Conservation (phyloP, 2,888 invertebrate genomes). For the Chymomyza fuscimana region DNA sequence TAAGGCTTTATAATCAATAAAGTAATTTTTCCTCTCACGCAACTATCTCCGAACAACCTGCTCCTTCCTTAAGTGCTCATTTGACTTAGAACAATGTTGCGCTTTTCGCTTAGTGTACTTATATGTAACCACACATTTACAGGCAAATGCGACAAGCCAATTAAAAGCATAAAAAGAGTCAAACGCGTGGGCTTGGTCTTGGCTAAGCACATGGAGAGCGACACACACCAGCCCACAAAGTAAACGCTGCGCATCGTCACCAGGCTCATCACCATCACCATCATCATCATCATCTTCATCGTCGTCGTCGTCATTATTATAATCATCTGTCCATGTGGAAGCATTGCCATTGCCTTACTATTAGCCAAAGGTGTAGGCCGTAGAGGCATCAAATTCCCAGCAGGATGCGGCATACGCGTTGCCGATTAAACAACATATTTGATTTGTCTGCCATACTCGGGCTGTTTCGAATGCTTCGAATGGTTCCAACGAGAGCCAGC, state of each 20-base stretch:
- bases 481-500: not conserved
- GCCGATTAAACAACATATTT: constrained; percentile 55
- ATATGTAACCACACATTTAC: not conserved
- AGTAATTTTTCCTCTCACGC: too few species aligned
- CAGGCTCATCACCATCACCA: not conserved
- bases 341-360: constrained; percentile 49
- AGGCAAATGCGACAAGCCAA: constrained; percentile 75
- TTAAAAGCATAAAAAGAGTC: constrained; percentile 69
- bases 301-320: not conserved
- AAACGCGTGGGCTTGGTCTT: constrained; percentile 62
- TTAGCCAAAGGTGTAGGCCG: constrained; percentile 72
- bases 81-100: too few species aligned
- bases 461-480: not conserved
- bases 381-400: constrained; percentile 69
- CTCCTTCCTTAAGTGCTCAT: too few species aligned
- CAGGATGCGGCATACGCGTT: constrained; percentile 48
- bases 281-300: not conserved
- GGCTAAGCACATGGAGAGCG: not conserved
- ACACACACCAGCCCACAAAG: not conserved
- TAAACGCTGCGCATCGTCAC: constrained; percentile 41
- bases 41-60: too few species aligned
- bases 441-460: constrained; percentile 49
- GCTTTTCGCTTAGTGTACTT: not conserved
- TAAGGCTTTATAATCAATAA: too few species aligned
- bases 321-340: constrained; percentile 16